These are phyloP conservation scores for Pachyramphus minor DNA, from an alignment of 2,113 vertebrate species.

Conservation along the genomic window DNA sequence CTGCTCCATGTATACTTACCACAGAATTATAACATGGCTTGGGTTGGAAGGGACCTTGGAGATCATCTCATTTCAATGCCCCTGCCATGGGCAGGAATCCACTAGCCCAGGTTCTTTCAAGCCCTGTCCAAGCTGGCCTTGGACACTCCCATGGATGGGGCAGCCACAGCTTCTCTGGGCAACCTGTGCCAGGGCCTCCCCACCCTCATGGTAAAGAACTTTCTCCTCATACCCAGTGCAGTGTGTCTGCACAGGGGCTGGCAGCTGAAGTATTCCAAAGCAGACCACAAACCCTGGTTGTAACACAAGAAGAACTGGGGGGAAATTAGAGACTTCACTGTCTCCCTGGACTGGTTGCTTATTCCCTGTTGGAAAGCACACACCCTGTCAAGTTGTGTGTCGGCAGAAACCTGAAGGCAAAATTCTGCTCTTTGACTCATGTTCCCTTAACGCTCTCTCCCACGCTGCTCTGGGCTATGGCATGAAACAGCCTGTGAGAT, in stretches of 20 bases:
- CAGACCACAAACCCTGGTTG: neutral
- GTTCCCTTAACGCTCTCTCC: constrained; percentile 26
- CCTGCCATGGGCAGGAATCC: neutral
- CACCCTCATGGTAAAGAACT: neutral
- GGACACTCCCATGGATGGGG: fast-evolving
- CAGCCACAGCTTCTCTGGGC: neutral
- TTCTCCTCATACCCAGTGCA: neutral
- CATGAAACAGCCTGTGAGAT: constrained; percentile 47
- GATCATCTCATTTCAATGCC: neutral
- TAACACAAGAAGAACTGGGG: neutral
- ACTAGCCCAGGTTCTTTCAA: neutral
- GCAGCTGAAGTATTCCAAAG: neutral
- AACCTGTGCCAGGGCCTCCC: neutral
- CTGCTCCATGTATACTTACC: neutral
- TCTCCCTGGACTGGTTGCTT: neutral
- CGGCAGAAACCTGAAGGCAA: constrained; percentile 26
- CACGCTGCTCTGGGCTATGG: constrained; percentile 27
- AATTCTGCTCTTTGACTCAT: constrained; percentile 43
- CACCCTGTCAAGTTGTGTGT: neutral
- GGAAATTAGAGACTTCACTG: neutral
- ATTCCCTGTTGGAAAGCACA: neutral
- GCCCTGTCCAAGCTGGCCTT: neutral
- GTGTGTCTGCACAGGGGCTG: neutral
- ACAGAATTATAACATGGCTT: neutral
- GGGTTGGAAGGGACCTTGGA: neutral